These are phyloP conservation scores for Prunella strophiata DNA, from an alignment of 2,797 vertebrate species.

Conservation along the genomic window DNA sequence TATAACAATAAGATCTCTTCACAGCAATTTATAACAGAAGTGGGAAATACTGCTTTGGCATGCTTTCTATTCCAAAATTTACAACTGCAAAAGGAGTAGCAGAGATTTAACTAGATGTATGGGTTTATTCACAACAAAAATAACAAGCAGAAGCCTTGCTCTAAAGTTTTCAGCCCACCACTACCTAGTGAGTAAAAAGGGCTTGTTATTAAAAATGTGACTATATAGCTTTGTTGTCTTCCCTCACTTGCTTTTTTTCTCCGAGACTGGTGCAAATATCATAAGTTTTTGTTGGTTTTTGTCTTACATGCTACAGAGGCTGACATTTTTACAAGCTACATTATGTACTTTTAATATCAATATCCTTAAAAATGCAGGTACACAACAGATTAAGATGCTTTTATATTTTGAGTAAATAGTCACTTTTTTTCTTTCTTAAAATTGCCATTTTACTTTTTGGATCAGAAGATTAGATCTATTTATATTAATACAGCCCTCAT, in stretches of 20 bases:
- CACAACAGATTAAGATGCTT: neutral
- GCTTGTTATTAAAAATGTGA: neutral
- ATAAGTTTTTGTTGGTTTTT: neutral
- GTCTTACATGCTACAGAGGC: neutral
- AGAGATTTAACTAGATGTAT: neutral
- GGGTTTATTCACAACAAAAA: neutral
- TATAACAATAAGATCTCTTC: neutral
- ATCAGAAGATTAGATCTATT: neutral
- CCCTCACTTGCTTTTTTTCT: neutral
- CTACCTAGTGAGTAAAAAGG: neutral
- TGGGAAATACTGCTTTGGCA: neutral
- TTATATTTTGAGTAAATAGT: neutral
- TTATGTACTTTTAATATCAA: neutral
- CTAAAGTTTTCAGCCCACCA: neutral
- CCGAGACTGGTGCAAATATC: neutral
- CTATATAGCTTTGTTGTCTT: neutral
- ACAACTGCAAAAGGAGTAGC: neutral
- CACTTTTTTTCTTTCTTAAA: neutral
- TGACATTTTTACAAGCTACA: neutral
- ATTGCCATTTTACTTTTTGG: neutral
- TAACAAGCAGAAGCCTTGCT: fast-evolving
- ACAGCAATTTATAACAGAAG: neutral
- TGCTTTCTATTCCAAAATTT: neutral
- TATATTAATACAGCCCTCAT: neutral
- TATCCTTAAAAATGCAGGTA: neutral